These are phyloP conservation scores for Chelmon rostratus DNA, from an alignment of 2,797 vertebrate species.

Conservation along the genomic window DNA sequence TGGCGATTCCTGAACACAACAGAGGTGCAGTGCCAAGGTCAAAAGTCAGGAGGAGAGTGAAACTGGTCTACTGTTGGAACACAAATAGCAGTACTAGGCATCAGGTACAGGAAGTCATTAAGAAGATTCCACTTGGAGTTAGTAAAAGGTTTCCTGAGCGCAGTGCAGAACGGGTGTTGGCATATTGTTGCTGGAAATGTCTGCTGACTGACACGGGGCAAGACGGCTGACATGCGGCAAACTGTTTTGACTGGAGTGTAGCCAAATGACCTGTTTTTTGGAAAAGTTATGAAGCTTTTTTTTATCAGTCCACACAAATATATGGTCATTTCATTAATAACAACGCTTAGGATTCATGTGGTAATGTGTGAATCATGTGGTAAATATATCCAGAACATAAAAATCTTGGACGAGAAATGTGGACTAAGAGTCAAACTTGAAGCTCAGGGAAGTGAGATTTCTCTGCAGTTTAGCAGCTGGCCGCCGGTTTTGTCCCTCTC, in stretches of 20 bases:
- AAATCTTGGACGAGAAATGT: neutral
- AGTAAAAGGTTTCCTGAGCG: slow-evolving; percentile 79
- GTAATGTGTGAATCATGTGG: neutral
- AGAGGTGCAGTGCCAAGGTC: slow-evolving; percentile 36
- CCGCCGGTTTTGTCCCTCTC: slow-evolving; percentile 37
- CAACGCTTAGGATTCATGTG: neutral
- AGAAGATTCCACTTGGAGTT: slow-evolving; percentile 80
- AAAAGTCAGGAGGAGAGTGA: slow-evolving; percentile 44
- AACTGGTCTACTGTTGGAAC: slow-evolving; percentile 28
- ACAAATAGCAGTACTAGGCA: slow-evolving; percentile 43
- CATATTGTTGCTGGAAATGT: slow-evolving; percentile 81
- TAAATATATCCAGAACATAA: neutral
- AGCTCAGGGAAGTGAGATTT: slow-evolving; percentile 14
- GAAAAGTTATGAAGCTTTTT: no score
- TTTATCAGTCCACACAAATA: neutral
- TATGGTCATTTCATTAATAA: neutral
- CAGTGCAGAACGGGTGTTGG: slow-evolving; percentile 72
- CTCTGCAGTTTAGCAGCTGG: slow-evolving; percentile 34
- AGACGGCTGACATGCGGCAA: slow-evolving; percentile 59
- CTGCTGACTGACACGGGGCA: slow-evolving; percentile 81
- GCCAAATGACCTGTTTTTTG: no score
- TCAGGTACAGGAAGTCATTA: slow-evolving; percentile 81
- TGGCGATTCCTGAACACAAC: slow-evolving; percentile 20
- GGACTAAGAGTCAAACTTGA: neutral
- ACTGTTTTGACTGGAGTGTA: slow-evolving; percentile 74